Conservation (phyloP, 1,140 invertebrate species). For the Glomeris maerens region DNA sequence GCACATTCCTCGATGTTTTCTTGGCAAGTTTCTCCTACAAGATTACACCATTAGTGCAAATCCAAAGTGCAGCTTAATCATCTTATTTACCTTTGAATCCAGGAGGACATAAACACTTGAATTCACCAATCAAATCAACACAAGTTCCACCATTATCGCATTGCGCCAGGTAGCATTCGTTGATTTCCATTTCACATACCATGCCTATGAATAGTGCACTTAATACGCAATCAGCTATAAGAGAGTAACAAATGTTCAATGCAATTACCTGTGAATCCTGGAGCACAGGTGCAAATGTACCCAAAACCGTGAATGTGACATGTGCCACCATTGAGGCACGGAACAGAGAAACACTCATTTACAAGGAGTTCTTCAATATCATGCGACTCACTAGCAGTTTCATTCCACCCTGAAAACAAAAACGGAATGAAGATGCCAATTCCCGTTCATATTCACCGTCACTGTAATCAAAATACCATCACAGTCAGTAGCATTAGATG, state of each 20-base stretch:
- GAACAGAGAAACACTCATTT: constrained; percentile 23
- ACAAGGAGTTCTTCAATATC: constrained; percentile 11
- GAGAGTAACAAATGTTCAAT: constrained; percentile 15
- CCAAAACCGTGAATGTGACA: constrained; percentile 21
- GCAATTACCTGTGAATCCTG: constrained; percentile 22
- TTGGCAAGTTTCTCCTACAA: constrained; percentile 54
- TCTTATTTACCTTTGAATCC: constrained; percentile 36
- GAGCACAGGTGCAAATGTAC: constrained; percentile 22
- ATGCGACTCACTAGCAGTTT: constrained; percentile 3
- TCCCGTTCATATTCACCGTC: too few relatives aligned
- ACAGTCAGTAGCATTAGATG: constrained; percentile 23
- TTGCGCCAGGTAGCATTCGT: constrained; percentile 40
- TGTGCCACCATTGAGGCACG: constrained; percentile 20
- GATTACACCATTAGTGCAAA: too few relatives aligned
- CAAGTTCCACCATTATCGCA: constrained; percentile 38
- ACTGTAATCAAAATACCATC: constrained; percentile 19
- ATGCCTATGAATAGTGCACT: constrained; percentile 15
- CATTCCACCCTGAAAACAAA: too few relatives aligned
- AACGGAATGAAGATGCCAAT: too few relatives aligned
- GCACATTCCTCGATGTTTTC: constrained; percentile 69
- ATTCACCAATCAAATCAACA: constrained; percentile 30
- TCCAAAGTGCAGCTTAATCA: too few relatives aligned
- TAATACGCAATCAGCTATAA: constrained; percentile 17
- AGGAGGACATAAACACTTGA: constrained; percentile 37
- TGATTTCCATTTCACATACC: constrained; percentile 23